Conservation (phyloP, 2,888 invertebrate genomes). For the Sarcophaga variegata region DNA sequence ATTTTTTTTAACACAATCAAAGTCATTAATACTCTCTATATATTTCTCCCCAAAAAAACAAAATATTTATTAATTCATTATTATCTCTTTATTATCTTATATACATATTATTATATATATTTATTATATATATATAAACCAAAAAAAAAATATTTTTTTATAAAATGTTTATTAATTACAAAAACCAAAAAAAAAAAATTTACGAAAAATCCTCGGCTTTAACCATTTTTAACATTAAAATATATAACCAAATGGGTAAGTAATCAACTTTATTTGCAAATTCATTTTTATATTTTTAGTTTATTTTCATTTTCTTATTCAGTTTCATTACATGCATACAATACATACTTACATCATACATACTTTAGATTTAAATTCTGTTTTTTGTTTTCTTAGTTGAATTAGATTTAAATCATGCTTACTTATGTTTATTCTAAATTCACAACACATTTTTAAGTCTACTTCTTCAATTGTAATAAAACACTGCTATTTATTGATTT, state of each 20-base stretch:
- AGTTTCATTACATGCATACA: not conserved
- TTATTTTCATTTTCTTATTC: not conserved
- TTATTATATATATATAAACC: conserved; percentile 38
- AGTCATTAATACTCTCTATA: conserved; percentile 65
- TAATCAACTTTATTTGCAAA: conserved; percentile 66
- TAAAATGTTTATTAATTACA: conserved; percentile 70
- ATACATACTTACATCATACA: not conserved
- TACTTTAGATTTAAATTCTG: not conserved
- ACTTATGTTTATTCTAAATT: not conserved
- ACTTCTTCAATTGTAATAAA: not conserved
- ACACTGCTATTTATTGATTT: not conserved
- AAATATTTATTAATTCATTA: conserved; percentile 65
- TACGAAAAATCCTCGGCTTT: conserved; percentile 63
- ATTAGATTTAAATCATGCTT: not conserved
- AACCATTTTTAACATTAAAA: conserved; percentile 62
- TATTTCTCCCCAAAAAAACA: conserved; percentile 62
- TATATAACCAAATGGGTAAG: conserved; percentile 51
- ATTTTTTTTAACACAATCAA: conserved; percentile 16
- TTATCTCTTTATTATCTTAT: conserved; percentile 67
- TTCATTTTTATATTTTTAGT: conserved; percentile 54
- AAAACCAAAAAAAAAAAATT: not conserved
- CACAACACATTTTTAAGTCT: not conserved
- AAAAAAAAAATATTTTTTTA: conserved; percentile 61
- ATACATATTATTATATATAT: conserved; percentile 51
- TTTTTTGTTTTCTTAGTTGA: not conserved